Evolutionary conservation across 2,888 invertebrate genomes (phyloP), one percentile per base, ranked within the genome.

Genomic region (Plutella xylostella): DNA sequence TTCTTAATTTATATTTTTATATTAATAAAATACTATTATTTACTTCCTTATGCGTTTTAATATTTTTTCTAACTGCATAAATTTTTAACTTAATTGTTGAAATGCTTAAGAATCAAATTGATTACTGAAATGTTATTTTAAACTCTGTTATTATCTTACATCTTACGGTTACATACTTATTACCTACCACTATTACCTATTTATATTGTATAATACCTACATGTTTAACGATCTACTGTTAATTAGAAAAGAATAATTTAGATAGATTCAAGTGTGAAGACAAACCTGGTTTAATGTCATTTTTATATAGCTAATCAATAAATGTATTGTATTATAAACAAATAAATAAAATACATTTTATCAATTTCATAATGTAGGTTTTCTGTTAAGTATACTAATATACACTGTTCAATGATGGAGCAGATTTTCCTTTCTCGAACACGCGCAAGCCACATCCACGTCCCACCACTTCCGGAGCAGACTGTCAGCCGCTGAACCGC

Each of bases 371-470:
- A 37, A 19, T 18, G n/a, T 4, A 7, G 18, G 37, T 37, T 37
- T 37, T 11, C 14, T 15, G 7, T 37, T 11, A 9, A 37, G n/a
- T 37, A 20, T 18, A 18, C 19, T 19, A 11, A 20, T 37, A 37
- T 20, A 37, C 37, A 11, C 37, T 11, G 19, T 37, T 5, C 15
- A 34, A 11, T 37, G 19, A 37, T 20, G 19, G 37, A 22, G 39
- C 14, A 21, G 17, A 22, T 39, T 39, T 39, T 39, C 39, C 39
- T 39, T 39, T 39, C 28, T 25, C 39, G 39, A 39, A 25, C 22
- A 15, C 22, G 39, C 39, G 39, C 17, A 25, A 39, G 25, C 22
- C 25, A 11, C 39, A 39, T 39, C 39, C 25, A 14, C 7, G 9
- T 9, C 9, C 39, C n/a, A 25, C 25, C 39, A 39, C 39, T 39